Evolutionary conservation across 2,888 invertebrate genomes (phyloP), one percentile per base, ranked within the genome.

Genomic region (Deladenus siricidicola): DNA sequence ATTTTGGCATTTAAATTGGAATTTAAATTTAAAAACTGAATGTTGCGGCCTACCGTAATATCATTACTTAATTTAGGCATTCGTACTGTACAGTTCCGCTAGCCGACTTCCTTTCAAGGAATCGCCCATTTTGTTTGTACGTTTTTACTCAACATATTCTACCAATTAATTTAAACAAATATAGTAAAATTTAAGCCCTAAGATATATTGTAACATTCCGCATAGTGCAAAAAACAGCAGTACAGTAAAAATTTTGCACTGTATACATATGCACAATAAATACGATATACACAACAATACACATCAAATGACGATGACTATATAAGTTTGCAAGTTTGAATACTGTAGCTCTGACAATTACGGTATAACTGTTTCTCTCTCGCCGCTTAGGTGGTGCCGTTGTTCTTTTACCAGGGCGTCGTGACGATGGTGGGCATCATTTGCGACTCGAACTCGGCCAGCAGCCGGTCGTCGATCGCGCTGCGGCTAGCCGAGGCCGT

Each of bases 401-500:
- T 76, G 50, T 68, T 74, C 49, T 65, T 76, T 29, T 74, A 74
- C 53, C 75, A 75, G 62, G 48, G 58, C 14, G 66, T 78, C 24
- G 70, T 77, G 45, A 69, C 71, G 2, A 26, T 70, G 6, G 72
- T 74, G 24, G 77, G 77, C 14, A 63, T 75, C 14, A 69, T 77
- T 26, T 70, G 73, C 43, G 77, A 78, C 50, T 68, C 77, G 8
- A 75, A 73, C 51, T 69, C 71, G 54, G 77, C 77, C 21, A 74
- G 72, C 28, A 72, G 72, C 49, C 62, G 77, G 42, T 69, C 74
- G 1, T 69, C 74, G 21, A 78, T 78, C 26, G 74, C 75, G 1
- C 59, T 64, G 44, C 75, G 72, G 53, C 65, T 78, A 42, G 70
- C 70, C 1, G 75, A 78, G 56, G 78, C 78, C 19, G 78, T 79